Conservation (phyloP, 2,113 vertebrate genomes). For the Nerophis ophidion region DNA sequence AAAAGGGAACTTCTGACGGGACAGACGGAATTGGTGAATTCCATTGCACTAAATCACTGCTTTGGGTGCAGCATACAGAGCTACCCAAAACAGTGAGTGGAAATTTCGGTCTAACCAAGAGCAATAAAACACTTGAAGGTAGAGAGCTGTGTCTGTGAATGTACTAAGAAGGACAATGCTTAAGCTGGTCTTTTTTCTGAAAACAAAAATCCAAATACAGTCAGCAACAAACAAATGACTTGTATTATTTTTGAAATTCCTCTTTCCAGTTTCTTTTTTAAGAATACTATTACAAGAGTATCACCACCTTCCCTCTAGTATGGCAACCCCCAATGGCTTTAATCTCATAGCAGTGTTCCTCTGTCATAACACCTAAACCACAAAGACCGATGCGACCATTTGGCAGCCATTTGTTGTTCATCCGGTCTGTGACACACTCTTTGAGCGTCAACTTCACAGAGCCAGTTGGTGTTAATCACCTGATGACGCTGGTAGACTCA, state of each 20-base stretch:
- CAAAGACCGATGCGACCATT: slow-evolving; percentile 54
- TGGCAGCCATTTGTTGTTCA: slow-evolving; percentile 59
- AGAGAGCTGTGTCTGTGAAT: slow-evolving; percentile 9
- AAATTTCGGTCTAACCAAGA: slow-evolving; percentile 30
- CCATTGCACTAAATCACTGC: slow-evolving; percentile 49
- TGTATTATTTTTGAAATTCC: background rate
- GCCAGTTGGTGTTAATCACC: slow-evolving; percentile 52
- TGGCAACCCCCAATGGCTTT: slow-evolving; percentile 1
- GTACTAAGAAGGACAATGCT: background rate
- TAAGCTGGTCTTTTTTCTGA: background rate
- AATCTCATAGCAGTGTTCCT: slow-evolving; percentile 39
- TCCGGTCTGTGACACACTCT: slow-evolving; percentile 59
- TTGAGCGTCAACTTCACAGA: slow-evolving; percentile 65
- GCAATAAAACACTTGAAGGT: background rate
- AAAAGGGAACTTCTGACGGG: slow-evolving; percentile 56
- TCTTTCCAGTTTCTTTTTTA: slow-evolving; percentile 4
- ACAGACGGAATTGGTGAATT: slow-evolving; percentile 54
- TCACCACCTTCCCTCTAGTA: background rate
- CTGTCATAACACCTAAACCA: slow-evolving; percentile 46
- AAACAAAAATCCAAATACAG: background rate
- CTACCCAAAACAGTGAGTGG: slow-evolving; percentile 31
- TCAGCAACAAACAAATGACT: background rate
- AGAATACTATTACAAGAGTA: background rate
- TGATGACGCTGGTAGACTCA: slow-evolving; percentile 52
- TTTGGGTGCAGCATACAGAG: slow-evolving; percentile 18